Base-by-base conservation (phyloP, 1,140 invertebrate species). In the Drosophila bipectinata region DNA sequence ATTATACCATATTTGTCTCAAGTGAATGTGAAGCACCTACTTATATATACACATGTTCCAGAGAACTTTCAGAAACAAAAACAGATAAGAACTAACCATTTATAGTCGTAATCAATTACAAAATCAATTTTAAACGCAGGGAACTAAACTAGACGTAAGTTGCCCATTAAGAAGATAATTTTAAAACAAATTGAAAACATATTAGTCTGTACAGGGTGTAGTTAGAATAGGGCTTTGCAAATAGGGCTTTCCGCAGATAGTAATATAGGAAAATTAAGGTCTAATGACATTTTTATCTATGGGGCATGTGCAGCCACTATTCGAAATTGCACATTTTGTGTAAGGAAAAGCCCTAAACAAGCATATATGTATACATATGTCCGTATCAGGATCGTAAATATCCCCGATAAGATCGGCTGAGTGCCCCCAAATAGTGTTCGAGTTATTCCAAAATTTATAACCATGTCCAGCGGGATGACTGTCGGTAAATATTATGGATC, bases 331-430 rank as follows among this genome's bases (percentile, higher is more conserved):
- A 53, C 6, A 34, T 21, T 21, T 21, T 4, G 28, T 24, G 9
- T 21, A 15, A 21, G 1, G 10, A 32, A 18, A 0, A 26, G 26
- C 4, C 24, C 5, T 7, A 24, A 49, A 18, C 12, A 26, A 49
- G 57, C 44, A 37, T 21, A 56, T 14, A 12, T 21, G 51, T 14
- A 12, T 4, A 55, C 14, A 24, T 18, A 55, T 21, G 15, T 30
- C 14, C 53, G 21, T 56, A 52, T 15, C 18, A 18, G 34, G 61
- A 76, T 68, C 62, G 34, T 76, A 76, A 76, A 76, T 76, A 68
- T 34, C 6, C 24, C 5, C 44, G 73, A 76, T 76, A 67, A 76
- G 72, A 39, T 37, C 32, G 10, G 9, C 6, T 34, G 52, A 56
- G 37, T 39, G 47, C 54, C 14, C 15, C 32, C 15, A 56, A 54